phyloP scores from a whole-genome alignment of 2,797 vertebrate genomes.

The Lutjanus campechanus region DNA sequence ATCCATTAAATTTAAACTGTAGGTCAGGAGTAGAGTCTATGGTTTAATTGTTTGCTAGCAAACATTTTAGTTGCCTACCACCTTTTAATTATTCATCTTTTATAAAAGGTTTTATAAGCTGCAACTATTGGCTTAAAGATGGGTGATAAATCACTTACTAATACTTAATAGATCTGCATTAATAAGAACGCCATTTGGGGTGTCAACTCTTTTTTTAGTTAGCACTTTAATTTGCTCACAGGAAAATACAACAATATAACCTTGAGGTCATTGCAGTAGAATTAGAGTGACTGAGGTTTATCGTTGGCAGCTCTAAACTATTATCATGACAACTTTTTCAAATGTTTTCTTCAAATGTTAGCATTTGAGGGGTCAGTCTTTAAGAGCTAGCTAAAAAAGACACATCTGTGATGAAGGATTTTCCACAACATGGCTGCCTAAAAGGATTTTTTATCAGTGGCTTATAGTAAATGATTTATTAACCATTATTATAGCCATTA shows the following conservation, averaged over 20 bases:
- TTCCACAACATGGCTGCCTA: background rate
- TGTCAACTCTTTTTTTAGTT: background rate
- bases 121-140: background rate
- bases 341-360: background rate
- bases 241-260: slow-evolving; percentile 37
- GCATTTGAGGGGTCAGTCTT: too few species aligned
- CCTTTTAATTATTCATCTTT: background rate
- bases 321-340: background rate
- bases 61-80: background rate
- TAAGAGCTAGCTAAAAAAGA: background rate
- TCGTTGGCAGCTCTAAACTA: background rate
- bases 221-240: too few species aligned
- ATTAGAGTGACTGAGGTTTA: background rate
- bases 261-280: background rate
- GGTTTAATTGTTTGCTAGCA: background rate
- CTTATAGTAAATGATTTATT: background rate
- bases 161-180: background rate
- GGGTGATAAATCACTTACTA: background rate
- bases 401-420: background rate
- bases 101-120: background rate
- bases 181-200: background rate
- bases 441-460: background rate
- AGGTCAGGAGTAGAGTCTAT: too few species aligned
- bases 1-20: background rate
- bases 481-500: background rate